phyloP scores from a whole-genome alignment of 92 coral and sea anemone species.

The Epizoanthus scotinus region DNA sequence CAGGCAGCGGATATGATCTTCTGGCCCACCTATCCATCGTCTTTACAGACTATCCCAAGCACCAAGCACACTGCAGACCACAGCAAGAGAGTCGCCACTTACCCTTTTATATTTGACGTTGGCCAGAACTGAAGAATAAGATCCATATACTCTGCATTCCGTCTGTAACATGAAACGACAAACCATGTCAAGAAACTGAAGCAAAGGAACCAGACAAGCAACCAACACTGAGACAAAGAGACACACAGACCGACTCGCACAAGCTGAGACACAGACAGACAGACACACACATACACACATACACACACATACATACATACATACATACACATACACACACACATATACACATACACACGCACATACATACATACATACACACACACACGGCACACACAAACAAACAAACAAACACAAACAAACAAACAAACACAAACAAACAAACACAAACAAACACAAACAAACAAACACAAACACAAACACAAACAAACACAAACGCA shows the following conservation, averaged over 20 bases:
- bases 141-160: slow-evolving; percentile 69
- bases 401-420: not conserved
- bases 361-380: not conserved
- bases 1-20: too few species aligned
- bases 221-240: not conserved
- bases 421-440: too few species aligned
- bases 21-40: too few species aligned
- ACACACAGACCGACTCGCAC: not conserved
- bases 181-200: not conserved
- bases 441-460: not conserved
- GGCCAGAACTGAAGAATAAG: slow-evolving; percentile 83
- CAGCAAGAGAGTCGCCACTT: slow-evolving; percentile 36
- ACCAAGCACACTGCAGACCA: not conserved
- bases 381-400: not conserved
- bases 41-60: too few species aligned
- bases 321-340: not conserved
- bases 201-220: not conserved
- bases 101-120: slow-evolving; percentile 82
- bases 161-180: slow-evolving; percentile 55
- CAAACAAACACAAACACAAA: not conserved
- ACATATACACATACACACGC: not conserved
- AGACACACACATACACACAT: not conserved
- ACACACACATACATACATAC: not conserved
- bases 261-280: not conserved
- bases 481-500: not conserved